Conservation (phyloP, 2,888 invertebrate genomes). For the Caenorhabditis wallacei region DNA sequence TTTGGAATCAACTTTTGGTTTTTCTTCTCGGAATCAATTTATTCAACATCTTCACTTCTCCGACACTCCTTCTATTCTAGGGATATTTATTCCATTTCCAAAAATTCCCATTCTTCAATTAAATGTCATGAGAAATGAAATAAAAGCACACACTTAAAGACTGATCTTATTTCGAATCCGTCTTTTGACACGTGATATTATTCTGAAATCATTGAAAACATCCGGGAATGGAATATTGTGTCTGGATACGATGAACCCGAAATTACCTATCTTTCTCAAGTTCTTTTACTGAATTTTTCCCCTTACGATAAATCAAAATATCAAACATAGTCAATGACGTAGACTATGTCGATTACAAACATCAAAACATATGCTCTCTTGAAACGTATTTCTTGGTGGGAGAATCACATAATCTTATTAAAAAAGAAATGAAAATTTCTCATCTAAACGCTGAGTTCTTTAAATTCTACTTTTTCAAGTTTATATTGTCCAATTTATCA, state of each 20-base stretch:
- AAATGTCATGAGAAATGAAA: conserved; percentile 38
- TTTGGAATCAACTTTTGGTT: background rate
- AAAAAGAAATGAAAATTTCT: too few species aligned
- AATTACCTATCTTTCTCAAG: too few species aligned
- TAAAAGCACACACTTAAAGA: conserved; percentile 33
- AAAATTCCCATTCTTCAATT: conserved; percentile 16
- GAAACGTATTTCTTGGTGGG: background rate
- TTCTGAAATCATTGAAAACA: conserved; percentile 28
- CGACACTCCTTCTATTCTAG: background rate
- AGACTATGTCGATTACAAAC: background rate
- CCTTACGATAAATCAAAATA: background rate
- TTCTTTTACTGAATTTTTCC: too few species aligned
- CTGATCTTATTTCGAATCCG: background rate
- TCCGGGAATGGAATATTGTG: conserved; percentile 6
- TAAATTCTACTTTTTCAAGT: too few species aligned
- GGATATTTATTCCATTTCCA: background rate
- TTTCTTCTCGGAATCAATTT: background rate
- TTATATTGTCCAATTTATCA: too few species aligned
- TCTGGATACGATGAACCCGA: too few species aligned
- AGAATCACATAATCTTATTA: background rate
- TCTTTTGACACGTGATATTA: too few species aligned
- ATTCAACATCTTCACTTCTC: background rate
- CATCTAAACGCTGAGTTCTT: too few species aligned
- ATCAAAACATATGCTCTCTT: background rate
- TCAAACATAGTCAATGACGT: background rate